phyloP scores from a whole-genome alignment of 1,140 invertebrate genomes.

The Camponotus vicinus region DNA sequence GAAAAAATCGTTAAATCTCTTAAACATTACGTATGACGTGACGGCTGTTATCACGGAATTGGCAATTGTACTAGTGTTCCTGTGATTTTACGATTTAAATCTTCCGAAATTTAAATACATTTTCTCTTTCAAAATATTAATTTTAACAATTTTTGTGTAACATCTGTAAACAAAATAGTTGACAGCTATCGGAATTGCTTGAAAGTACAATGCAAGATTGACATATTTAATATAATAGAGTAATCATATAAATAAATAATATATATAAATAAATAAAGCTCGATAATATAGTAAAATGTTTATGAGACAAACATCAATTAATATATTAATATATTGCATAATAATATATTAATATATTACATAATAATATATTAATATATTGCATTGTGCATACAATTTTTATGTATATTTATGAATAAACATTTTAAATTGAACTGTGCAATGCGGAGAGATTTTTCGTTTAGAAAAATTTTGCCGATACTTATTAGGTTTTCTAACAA shows the following conservation, averaged over 20 bases:
- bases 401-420: constrained; percentile 52
- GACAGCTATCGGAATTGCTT: neutral
- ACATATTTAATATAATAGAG: neutral
- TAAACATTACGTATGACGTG: constrained; percentile 97
- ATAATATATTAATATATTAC: too few species aligned
- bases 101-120: constrained; percentile 87
- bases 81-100: constrained; percentile 95
- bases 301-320: neutral
- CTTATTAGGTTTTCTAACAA: constrained; percentile 17
- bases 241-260: neutral
- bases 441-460: neutral
- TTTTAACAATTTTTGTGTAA: neutral
- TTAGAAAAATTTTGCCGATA: neutral
- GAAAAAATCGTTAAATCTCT: constrained; percentile 88
- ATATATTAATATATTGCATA: constrained; percentile 27
- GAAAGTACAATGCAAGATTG: neutral
- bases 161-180: neutral
- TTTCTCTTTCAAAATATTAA: neutral
- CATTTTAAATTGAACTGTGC: constrained; percentile 11
- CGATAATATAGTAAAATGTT: neutral
- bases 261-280: too few species aligned
- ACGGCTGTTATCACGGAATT: constrained; percentile 97
- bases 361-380: too few species aligned
- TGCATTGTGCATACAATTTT: constrained; percentile 26
- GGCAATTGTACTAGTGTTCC: constrained; percentile 95